Conservation (phyloP, 2,888 invertebrate genomes). For the Drosophila stalkeri region DNA sequence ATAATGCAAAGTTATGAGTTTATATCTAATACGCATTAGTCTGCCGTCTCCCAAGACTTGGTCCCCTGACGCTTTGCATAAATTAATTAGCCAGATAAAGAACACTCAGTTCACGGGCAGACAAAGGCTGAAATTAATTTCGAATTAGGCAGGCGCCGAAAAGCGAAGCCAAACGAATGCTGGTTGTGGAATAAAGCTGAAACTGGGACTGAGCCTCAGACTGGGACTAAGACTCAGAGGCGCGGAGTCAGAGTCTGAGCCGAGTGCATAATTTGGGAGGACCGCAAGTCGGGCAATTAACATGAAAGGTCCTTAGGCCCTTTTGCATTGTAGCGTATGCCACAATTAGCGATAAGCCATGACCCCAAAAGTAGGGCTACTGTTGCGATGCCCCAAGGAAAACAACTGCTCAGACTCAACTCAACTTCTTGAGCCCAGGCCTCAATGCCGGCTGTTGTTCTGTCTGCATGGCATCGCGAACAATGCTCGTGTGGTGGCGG, state of each 20-base stretch:
- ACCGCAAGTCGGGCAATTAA: slow-evolving; percentile 63
- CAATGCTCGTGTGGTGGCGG: not conserved
- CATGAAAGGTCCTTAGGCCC: slow-evolving; percentile 65
- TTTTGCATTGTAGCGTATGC: slow-evolving; percentile 40
- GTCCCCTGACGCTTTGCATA: slow-evolving; percentile 46
- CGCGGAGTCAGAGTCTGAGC: not conserved
- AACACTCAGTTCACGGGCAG: slow-evolving; percentile 38
- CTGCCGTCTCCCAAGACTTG: not conserved
- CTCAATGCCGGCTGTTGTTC: not conserved
- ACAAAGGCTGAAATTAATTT: slow-evolving; percentile 69
- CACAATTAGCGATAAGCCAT: slow-evolving; percentile 73
- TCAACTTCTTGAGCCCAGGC: not conserved
- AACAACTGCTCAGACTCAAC: slow-evolving; percentile 56
- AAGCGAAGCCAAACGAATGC: slow-evolving; percentile 42
- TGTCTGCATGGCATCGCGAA: not conserved
- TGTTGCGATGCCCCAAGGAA: slow-evolving; percentile 26
- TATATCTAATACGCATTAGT: slow-evolving; percentile 68
- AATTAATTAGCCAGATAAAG: slow-evolving; percentile 72
- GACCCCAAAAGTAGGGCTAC: slow-evolving; percentile 33
- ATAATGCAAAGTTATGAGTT: slow-evolving; percentile 73
- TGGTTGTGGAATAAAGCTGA: slow-evolving; percentile 23
- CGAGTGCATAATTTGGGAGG: slow-evolving; percentile 54
- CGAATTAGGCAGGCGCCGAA: slow-evolving; percentile 63
- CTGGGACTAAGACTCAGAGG: not conserved
- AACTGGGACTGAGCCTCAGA: slow-evolving; percentile 13